These are phyloP conservation scores for Alligator mississippiensis DNA, from an alignment of 2,113 vertebrate genomes.

Conservation along the genomic window DNA sequence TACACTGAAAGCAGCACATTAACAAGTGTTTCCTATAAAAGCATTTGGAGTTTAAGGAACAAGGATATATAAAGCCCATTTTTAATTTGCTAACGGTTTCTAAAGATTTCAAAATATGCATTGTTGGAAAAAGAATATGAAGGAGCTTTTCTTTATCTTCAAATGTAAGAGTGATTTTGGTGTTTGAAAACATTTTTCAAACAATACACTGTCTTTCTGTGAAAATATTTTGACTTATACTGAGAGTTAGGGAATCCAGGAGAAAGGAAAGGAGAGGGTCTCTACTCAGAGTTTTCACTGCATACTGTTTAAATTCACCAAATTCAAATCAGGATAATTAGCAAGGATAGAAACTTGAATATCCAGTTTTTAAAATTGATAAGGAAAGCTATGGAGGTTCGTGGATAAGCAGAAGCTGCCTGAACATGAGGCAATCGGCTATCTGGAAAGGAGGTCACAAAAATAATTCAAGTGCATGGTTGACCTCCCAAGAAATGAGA, in stretches of 20 bases:
- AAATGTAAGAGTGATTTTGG: not conserved
- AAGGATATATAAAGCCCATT: not conserved
- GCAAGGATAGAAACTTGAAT: not conserved
- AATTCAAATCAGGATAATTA: not conserved
- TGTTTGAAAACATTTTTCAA: not conserved
- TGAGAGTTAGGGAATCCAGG: not conserved
- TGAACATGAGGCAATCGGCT: not conserved
- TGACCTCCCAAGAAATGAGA: not conserved
- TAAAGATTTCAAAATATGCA: not conserved
- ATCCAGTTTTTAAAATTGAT: not conserved
- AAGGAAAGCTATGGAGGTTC: not conserved
- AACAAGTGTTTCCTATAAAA: not conserved
- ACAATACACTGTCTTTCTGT: not conserved
- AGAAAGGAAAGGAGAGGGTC: not conserved
- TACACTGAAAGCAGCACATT: not conserved
- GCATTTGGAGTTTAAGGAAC: not conserved
- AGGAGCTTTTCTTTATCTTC: not conserved
- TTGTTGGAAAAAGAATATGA: not conserved
- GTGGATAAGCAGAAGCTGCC: not conserved
- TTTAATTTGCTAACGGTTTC: not conserved
- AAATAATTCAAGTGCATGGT: not conserved
- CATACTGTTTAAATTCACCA: not conserved
- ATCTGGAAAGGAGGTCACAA: not conserved
- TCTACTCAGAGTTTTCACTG: not conserved
- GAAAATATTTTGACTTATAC: not conserved